A percentile compares a stretch with the other conserved stretches of the same genome.
phyloP scores from a whole-genome alignment of 2,888 invertebrate genomes.

The Heteropelma amictum region DNA sequence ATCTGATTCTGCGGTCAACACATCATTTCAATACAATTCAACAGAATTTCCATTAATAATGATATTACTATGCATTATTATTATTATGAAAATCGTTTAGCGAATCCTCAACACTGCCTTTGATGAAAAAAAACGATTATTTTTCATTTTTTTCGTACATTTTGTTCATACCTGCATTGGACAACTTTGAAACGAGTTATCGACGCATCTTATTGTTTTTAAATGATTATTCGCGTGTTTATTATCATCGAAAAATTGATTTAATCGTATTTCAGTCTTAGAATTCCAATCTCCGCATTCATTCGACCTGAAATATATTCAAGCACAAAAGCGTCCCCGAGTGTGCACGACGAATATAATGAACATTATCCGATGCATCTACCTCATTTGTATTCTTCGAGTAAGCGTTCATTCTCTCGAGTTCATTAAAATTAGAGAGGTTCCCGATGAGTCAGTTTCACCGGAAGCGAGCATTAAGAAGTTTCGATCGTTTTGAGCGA shows the following conservation, averaged over 20 bases:
- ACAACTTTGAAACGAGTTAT: no score
- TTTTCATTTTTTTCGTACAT: no score
- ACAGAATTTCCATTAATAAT: not conserved
- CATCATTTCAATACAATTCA: slow-evolving; percentile 11
- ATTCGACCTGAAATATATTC: slow-evolving; percentile 29
- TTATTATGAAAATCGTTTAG: no score
- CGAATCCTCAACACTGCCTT: no score
- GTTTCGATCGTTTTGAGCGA: slow-evolving; percentile 32
- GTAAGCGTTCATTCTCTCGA: slow-evolving; percentile 37
- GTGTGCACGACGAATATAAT: slow-evolving; percentile 17
- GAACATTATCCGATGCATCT: slow-evolving; percentile 48
- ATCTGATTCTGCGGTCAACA: slow-evolving; percentile 8
- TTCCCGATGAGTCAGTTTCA: slow-evolving; percentile 54
- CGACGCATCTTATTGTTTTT: no score
- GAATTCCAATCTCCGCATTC: slow-evolving; percentile 1
- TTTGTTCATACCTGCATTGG: no score
- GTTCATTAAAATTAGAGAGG: slow-evolving; percentile 51
- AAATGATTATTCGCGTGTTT: no score
- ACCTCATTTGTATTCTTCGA: slow-evolving; percentile 50
- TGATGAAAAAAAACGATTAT: no score
- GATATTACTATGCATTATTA: not conserved
- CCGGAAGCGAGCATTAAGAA: slow-evolving; percentile 51
- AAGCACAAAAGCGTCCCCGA: not conserved
- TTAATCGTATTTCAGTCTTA: not conserved
- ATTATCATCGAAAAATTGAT: no score